Conservation (phyloP, 2,888 invertebrate genomes). For the Leistus spinibarbis region DNA sequence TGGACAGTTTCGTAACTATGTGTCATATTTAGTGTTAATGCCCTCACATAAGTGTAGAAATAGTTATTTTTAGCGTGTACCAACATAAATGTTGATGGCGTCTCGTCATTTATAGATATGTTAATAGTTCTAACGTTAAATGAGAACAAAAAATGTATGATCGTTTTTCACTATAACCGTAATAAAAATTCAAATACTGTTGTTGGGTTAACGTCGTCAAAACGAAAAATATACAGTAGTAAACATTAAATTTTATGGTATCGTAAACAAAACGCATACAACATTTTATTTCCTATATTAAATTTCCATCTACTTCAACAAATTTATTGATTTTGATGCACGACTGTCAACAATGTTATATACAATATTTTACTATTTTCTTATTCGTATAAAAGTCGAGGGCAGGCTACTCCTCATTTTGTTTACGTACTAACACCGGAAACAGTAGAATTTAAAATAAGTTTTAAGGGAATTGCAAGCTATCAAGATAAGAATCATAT, state of each 20-base stretch:
- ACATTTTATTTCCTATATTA: background rate
- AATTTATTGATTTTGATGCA: background rate
- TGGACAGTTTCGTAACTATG: background rate
- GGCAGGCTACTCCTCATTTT: too few relatives aligned
- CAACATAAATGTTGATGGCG: background rate
- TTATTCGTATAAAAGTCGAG: too few relatives aligned
- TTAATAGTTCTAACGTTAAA: background rate
- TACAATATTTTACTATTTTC: too few relatives aligned
- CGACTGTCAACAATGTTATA: too few relatives aligned
- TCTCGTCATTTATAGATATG: background rate
- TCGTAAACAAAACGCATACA: background rate
- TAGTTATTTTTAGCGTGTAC: background rate
- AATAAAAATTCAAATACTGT: background rate
- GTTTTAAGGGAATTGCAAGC: background rate
- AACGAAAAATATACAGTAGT: background rate
- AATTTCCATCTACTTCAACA: background rate
- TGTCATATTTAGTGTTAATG: background rate
- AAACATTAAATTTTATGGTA: background rate
- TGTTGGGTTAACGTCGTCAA: background rate
- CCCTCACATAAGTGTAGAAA: background rate
- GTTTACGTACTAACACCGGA: background rate
- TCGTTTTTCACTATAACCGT: background rate
- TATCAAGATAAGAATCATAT: background rate
- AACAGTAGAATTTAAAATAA: background rate
- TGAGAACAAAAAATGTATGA: background rate